Evolutionary conservation across 2,888 invertebrate species (phyloP).

Genomic region (Tetragnatha montana): DNA sequence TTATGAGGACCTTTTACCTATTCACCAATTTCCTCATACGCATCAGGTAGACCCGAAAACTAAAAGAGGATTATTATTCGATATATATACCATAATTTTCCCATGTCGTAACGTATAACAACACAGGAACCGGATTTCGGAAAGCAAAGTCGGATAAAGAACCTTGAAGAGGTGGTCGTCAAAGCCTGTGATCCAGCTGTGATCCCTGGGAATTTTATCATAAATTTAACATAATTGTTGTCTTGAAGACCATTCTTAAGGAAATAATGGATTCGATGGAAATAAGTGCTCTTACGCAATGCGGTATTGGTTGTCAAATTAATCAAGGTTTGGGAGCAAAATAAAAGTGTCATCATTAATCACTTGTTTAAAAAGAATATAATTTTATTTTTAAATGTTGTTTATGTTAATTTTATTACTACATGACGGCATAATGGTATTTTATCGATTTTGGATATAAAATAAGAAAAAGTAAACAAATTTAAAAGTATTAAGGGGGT

Average conservation of each 20-base stretch:
- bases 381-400: too few relatives aligned
- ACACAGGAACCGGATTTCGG: not conserved
- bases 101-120: not conserved
- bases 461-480: too few relatives aligned
- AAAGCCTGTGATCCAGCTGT: constrained; percentile 3
- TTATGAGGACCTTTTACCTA: not conserved
- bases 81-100: constrained; percentile 27
- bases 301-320: too few relatives aligned
- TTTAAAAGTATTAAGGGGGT: too few relatives aligned
- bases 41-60: not conserved
- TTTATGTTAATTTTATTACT: too few relatives aligned
- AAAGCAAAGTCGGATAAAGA: not conserved
- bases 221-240: not conserved
- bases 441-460: too few relatives aligned
- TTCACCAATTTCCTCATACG: constrained; percentile 29
- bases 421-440: too few relatives aligned
- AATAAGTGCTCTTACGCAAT: not conserved
- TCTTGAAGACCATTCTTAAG: not conserved
- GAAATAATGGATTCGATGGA: not conserved
- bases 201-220: not conserved
- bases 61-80: constrained; percentile 34
- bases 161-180: not conserved
- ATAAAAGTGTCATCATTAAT: too few relatives aligned
- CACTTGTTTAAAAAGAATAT: too few relatives aligned
- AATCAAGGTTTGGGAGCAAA: too few relatives aligned